Evolutionary conservation across 1,140 invertebrate genomes (phyloP).

Genomic region (Nymphalis io): DNA sequence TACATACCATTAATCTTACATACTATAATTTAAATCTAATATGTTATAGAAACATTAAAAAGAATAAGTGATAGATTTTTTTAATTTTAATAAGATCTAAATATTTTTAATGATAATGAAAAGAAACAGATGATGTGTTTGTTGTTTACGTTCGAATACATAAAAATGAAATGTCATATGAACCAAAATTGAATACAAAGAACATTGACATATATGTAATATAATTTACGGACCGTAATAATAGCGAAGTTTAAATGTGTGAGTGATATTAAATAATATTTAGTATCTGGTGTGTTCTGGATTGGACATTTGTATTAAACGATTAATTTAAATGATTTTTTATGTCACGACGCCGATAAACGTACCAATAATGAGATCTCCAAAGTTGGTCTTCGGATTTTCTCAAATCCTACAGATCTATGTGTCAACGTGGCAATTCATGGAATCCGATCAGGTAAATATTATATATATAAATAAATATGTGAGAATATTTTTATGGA

Average conservation of each 20-base stretch:
- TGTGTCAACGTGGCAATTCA: constrained; percentile 17
- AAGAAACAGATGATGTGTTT: not conserved
- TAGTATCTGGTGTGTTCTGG: not conserved
- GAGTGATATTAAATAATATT: constrained; percentile 16
- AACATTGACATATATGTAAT: constrained; percentile 1
- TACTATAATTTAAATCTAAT: not conserved
- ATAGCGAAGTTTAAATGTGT: constrained; percentile 9
- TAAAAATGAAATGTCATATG: constrained; percentile 17
- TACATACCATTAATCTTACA: not conserved
- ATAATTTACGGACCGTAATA: constrained; percentile 18
- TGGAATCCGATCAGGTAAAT: constrained; percentile 16
- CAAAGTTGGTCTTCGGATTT: not conserved
- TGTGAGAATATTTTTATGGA: constrained; percentile 6
- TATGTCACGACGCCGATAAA: not conserved
- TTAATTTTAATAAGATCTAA: not conserved
- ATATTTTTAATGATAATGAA: not conserved
- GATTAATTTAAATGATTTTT: constrained; percentile 1
- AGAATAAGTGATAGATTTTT: not conserved
- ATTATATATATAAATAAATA: constrained; percentile 10
- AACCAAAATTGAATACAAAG: not conserved
- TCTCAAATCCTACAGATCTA: constrained; percentile 10
- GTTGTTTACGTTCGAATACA: not conserved
- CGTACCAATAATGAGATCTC: constrained; percentile 5
- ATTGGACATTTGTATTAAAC: not conserved
- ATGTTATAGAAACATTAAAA: not conserved